Base-by-base conservation (phyloP, 2,888 invertebrate species). In the Cetonia aurata region DNA sequence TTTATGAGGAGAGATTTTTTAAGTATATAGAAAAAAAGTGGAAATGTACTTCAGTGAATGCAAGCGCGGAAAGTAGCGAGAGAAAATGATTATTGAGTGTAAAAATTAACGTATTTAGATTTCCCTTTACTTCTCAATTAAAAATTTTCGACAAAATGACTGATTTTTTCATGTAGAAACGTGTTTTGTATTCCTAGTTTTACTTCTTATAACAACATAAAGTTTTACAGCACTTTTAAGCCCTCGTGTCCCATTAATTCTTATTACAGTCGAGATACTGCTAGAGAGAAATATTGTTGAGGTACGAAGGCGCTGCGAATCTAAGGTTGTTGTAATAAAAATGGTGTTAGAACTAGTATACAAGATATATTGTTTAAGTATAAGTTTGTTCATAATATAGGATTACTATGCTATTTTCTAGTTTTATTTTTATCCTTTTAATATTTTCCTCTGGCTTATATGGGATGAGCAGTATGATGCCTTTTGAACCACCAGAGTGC, bases 361-460 rank as follows among this genome's bases (percentile, higher is more conserved):
- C 17, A 50, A 37, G 6, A 52, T 50, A 65, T 52, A 65, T 65
- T 50, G 33, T 17, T 33, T 62, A 50, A 65, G 31, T 65, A 33
- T 65, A 65, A 65, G 62, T 50, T 50, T 65, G 62, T 65, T 65
- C 62, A 41, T 41, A 65, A 65, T 65, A 65, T 65, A 65, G 33
- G 37, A 65, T 50, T 65, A 48, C 48, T 17, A 65, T 65, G 10
- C 12, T 17, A 37, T 12, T n/a, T n/a, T 50, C 13, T 65, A 10
- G 62, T 65, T 52, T 65, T 17, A 17, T 50, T 65, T 50, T 9
- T 9, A 3, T 48, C 48, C 25, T 33, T 10, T 6, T 50, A 6
- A 25, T 25, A 25, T 9, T 15, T 12, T 1, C 13, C 13, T 50
- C 3, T 3, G 15, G 15, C 13, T 3, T 15, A 13, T 50, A 25